Conservation (phyloP, 1,140 invertebrate genomes). For the Drosophila varians region DNA sequence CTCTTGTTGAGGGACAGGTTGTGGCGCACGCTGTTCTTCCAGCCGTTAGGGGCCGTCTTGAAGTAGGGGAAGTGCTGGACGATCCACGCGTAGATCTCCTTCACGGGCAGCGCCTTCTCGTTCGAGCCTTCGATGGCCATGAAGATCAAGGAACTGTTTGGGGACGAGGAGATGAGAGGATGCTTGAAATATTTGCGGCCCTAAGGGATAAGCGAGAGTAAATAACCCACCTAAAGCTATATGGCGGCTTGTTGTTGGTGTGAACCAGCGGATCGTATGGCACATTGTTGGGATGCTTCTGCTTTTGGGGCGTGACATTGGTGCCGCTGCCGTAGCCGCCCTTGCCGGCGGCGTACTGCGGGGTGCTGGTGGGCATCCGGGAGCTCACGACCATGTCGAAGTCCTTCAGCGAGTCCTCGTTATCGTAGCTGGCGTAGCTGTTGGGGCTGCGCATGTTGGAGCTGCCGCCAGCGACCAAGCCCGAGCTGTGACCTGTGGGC, state of each 20-base stretch:
- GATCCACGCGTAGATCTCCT: slow-evolving; percentile 99
- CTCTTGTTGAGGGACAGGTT: slow-evolving; percentile 98
- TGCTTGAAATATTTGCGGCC: too few relatives aligned
- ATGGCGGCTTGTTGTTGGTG: slow-evolving; percentile 95
- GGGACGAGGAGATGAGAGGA: too few relatives aligned
- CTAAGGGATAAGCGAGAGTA: too few relatives aligned
- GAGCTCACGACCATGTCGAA: slow-evolving; percentile 63
- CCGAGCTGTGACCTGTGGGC: slow-evolving; percentile 48
- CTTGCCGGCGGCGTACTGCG: slow-evolving; percentile 54
- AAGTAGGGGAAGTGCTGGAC: slow-evolving; percentile 98
- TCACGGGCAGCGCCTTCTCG: slow-evolving; percentile 94
- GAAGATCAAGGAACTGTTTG: slow-evolving; percentile 94
- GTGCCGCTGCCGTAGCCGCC: slow-evolving; percentile 24
- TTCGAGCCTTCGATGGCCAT: slow-evolving; percentile 98
- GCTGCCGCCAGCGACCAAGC: slow-evolving; percentile 16
- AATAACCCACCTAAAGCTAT: slow-evolving; percentile 88
- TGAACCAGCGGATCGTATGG: slow-evolving; percentile 91
- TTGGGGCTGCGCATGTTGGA: slow-evolving; percentile 70
- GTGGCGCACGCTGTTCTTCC: slow-evolving; percentile 99
- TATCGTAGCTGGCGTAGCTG: slow-evolving; percentile 78
- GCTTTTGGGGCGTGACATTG: slow-evolving; percentile 80
- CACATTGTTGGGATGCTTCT: slow-evolving; percentile 89
- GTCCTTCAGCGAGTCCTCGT: slow-evolving; percentile 81
- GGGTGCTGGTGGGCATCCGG: slow-evolving; percentile 66
- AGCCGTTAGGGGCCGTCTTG: slow-evolving; percentile 96